phyloP scores from a whole-genome alignment of 2,797 vertebrate species.

The Paratrypauchen microcephalus region DNA sequence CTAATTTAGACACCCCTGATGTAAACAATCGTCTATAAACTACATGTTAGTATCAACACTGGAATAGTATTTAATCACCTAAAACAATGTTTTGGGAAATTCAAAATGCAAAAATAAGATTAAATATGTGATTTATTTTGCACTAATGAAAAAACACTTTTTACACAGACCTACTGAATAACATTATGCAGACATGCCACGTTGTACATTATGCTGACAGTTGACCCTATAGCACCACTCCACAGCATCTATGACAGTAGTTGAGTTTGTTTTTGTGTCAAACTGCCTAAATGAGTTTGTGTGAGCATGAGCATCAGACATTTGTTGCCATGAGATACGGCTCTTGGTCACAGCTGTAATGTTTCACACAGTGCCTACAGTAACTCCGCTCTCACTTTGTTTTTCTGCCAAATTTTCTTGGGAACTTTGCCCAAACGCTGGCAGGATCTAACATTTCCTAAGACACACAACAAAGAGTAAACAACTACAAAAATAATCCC shows the following conservation, averaged over 20 bases:
- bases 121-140: too few relatives aligned
- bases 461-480: slow-evolving; percentile 3
- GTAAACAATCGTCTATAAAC: too few relatives aligned
- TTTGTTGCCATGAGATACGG: neutral
- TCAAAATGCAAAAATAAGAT: too few relatives aligned
- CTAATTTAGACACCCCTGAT: too few relatives aligned
- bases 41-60: too few relatives aligned
- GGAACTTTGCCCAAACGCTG: slow-evolving; percentile 12
- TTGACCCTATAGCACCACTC: neutral
- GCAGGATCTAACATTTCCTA: slow-evolving; percentile 5
- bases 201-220: too few relatives aligned
- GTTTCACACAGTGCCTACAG: slow-evolving; percentile 8
- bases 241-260: too few relatives aligned
- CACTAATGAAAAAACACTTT: too few relatives aligned
- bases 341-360: slow-evolving; percentile 4
- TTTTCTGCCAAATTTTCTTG: slow-evolving; percentile 9
- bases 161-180: too few relatives aligned
- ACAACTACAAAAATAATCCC: neutral
- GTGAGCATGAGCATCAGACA: neutral
- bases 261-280: neutral
- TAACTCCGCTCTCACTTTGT: slow-evolving; percentile 1
- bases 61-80: too few relatives aligned
- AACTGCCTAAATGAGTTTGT: neutral
- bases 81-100: too few relatives aligned
- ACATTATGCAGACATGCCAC: too few relatives aligned